Evolutionary conservation across 1,140 invertebrate genomes (phyloP).

Genomic region (Pogonomyrmex barbatus): DNA sequence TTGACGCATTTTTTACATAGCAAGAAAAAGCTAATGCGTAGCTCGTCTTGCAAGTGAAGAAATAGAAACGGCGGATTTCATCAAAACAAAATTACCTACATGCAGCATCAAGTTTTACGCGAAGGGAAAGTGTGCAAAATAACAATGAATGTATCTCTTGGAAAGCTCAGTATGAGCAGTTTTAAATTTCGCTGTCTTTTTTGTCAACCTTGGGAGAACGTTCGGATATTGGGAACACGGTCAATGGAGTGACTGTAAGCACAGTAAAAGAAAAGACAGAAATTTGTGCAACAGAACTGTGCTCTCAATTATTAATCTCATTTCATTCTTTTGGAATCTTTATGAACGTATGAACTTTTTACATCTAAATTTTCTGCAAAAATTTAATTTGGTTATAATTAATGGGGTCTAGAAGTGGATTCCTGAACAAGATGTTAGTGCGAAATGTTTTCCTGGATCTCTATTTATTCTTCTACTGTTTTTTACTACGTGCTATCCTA

Average conservation of each 20-base stretch:
- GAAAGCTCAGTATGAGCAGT: conserved; percentile 61
- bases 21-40: neutral
- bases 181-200: conserved; percentile 42
- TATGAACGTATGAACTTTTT: neutral
- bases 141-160: conserved; percentile 51
- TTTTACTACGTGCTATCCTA: neutral
- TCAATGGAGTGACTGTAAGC: neutral
- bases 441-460: neutral
- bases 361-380: neutral
- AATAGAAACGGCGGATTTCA: neutral
- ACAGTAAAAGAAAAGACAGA: neutral
- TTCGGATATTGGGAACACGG: conserved; percentile 34
- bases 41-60: neutral
- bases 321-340: neutral
- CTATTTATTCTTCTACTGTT: conserved; percentile 1
- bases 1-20: neutral
- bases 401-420: neutral
- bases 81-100: neutral
- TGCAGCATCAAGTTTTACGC: conserved; percentile 36
- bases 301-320: neutral
- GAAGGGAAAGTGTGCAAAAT: conserved; percentile 61
- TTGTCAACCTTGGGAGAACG: conserved; percentile 50
- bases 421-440: neutral
- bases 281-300: neutral
- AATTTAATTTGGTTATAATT: neutral